Conservation (phyloP, 1,140 invertebrate genomes). For the Sesamia nonagrioides region DNA sequence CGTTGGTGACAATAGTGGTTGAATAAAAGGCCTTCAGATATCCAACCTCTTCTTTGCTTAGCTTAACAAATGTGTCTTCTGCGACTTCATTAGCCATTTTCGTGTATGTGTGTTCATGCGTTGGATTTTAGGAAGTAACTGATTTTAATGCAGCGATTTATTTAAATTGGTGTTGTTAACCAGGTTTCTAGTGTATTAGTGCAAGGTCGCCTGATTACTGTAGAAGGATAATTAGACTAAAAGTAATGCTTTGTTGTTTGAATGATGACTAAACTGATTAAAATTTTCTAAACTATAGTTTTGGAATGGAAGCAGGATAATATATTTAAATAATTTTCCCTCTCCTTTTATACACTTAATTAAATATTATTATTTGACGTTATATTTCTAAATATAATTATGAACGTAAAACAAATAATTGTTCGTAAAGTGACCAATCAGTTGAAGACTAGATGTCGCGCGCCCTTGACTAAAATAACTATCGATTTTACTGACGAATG, state of each 20-base stretch:
- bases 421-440: conserved; percentile 1
- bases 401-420: background rate
- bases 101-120: background rate
- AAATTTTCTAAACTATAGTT: background rate
- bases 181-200: conserved; percentile 35
- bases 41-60: conserved; percentile 69
- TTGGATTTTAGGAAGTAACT: conserved; percentile 36
- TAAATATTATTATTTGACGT: background rate
- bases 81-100: conserved; percentile 66
- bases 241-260: conserved; percentile 36
- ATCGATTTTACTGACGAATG: conserved; percentile 41
- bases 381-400: background rate
- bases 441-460: background rate
- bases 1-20: conserved; percentile 52
- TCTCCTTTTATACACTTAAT: background rate
- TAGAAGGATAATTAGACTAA: conserved; percentile 16
- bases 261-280: background rate
- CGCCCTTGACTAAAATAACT: conserved; percentile 39
- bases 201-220: conserved; percentile 18
- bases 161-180: conserved; percentile 23
- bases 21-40: conserved; percentile 66
- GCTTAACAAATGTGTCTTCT: conserved; percentile 66
- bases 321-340: background rate
- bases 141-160: conserved; percentile 7
- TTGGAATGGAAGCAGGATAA: background rate